phyloP scores from a whole-genome alignment of 2,888 invertebrate species.

The Kuschelorhynchus macadamiae region DNA sequence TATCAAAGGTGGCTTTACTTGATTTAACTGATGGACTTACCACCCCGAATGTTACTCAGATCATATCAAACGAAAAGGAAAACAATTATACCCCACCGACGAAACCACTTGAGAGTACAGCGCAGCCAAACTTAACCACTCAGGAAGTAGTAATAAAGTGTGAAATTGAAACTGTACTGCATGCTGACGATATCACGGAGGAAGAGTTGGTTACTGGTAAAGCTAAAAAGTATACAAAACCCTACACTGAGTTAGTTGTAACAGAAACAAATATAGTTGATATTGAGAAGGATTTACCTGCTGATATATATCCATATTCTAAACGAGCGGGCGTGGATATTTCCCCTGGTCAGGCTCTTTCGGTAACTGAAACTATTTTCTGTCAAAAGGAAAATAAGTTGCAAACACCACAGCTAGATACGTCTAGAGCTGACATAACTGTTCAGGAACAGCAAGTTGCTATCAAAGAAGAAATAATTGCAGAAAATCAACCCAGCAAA shows the following conservation, averaged over 20 bases:
- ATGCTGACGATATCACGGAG: slow-evolving; percentile 68
- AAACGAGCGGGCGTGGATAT: slow-evolving; percentile 72
- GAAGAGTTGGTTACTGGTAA: slow-evolving; percentile 66
- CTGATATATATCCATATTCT: slow-evolving; percentile 72
- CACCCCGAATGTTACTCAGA: slow-evolving; percentile 67
- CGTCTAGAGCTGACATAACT: slow-evolving; percentile 71
- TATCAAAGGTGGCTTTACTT: slow-evolving; percentile 63
- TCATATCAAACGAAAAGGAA: slow-evolving; percentile 69
- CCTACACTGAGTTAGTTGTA: slow-evolving; percentile 71
- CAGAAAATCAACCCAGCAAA: slow-evolving; percentile 69
- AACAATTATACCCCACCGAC: slow-evolving; percentile 64
- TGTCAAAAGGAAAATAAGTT: slow-evolving; percentile 71
- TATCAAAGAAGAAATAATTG: slow-evolving; percentile 68
- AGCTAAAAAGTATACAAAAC: slow-evolving; percentile 70
- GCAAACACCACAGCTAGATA: slow-evolving; percentile 64
- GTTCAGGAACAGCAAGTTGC: slow-evolving; percentile 71
- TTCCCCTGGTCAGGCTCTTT: slow-evolving; percentile 74
- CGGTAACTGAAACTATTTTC: slow-evolving; percentile 73
- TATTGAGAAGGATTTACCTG: slow-evolving; percentile 67
- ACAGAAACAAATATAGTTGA: slow-evolving; percentile 73
- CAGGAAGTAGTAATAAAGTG: slow-evolving; percentile 69
- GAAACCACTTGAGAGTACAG: slow-evolving; percentile 65
- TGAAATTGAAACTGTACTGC: slow-evolving; percentile 68
- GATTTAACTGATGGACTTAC: slow-evolving; percentile 62
- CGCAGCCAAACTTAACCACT: slow-evolving; percentile 67